Evolutionary conservation across 2,888 invertebrate genomes (phyloP), one percentile per base, ranked within the genome.

Genomic region (Gandaritis pyraliata): DNA sequence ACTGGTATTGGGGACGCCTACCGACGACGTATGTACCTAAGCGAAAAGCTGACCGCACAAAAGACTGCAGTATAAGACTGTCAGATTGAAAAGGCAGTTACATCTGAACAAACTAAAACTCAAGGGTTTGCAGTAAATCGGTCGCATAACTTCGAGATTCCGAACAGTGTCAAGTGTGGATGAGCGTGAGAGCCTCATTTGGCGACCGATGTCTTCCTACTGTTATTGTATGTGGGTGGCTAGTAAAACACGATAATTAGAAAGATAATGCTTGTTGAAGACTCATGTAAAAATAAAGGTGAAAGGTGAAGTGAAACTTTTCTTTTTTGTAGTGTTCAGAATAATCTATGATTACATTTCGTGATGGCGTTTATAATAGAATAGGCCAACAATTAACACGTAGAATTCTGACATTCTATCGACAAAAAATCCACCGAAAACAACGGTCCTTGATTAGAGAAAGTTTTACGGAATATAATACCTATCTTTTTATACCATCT

Each of bases 81-180:
- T 50, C 56, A 63, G 50, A 69, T 69, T 16, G 60, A 51, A 64
- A 43, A 53, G 59, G 38, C 39, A 61, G 52, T 18, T 54, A 53
- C 39, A 57, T 55, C 48, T 58, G 56, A 50, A 57, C 64, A 57
- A 57, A 38, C 45, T 48, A 59, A 65, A 65, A 41, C 49, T 61
- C 30, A 53, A 48, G 52, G 52, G 59, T 57, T 45, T 56, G 39
- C 29, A 48, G 49, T 38, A 61, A 58, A 66, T 60, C 58, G 60
- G 62, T 56, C 55, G 59, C 64, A 51, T 66, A 47, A 58, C 49
- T 52, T 73, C 64, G 56, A 63, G 68, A 67, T 71, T 60, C 64
- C 64, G 63, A 79, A 76, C 70, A 76, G 71, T 78, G 83, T 78
- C 79, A 80, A 82, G 80, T 78, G 71, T 68, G 73, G 61, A 70